Evolutionary conservation across 2,888 invertebrate species (phyloP).

Genomic region (Holacanthella duospinosa): DNA sequence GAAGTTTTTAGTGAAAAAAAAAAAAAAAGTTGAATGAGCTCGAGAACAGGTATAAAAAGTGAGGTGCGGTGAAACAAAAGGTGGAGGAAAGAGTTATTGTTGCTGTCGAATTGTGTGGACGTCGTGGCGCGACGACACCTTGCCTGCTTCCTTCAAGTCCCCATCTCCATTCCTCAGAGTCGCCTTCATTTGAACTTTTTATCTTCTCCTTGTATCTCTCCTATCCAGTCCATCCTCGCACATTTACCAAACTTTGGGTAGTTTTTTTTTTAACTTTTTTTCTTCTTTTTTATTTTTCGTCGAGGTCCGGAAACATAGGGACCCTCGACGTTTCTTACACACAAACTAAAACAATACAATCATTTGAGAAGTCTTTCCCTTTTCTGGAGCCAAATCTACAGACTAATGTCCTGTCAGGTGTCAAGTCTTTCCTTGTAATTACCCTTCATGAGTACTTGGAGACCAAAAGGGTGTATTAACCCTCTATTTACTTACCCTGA

Average conservation of each 20-base stretch:
- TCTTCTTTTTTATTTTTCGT: neutral
- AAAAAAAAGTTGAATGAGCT: neutral
- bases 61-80: conserved; percentile 11
- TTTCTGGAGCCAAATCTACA: conserved; percentile 1
- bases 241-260: neutral
- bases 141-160: conserved; percentile 18
- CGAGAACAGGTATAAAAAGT: neutral
- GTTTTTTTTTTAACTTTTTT: no score
- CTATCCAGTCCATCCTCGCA: neutral
- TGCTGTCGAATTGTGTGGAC: conserved; percentile 35
- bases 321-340: neutral
- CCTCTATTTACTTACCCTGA: neutral
- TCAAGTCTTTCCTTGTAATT: conserved; percentile 3
- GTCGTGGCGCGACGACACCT: conserved; percentile 33
- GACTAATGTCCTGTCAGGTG: conserved; percentile 4
- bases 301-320: neutral
- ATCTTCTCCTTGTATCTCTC: conserved; percentile 31
- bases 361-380: neutral
- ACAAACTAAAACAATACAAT: neutral
- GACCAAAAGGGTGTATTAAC: neutral
- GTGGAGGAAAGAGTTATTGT: conserved; percentile 35
- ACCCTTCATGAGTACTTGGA: neutral
- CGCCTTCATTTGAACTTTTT: conserved; percentile 34
- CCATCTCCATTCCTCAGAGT: conserved; percentile 19
- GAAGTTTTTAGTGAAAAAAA: neutral